These are phyloP conservation scores for Cynopterus sphinx DNA, from an alignment of 2,797 vertebrate species.

Conservation along the genomic window DNA sequence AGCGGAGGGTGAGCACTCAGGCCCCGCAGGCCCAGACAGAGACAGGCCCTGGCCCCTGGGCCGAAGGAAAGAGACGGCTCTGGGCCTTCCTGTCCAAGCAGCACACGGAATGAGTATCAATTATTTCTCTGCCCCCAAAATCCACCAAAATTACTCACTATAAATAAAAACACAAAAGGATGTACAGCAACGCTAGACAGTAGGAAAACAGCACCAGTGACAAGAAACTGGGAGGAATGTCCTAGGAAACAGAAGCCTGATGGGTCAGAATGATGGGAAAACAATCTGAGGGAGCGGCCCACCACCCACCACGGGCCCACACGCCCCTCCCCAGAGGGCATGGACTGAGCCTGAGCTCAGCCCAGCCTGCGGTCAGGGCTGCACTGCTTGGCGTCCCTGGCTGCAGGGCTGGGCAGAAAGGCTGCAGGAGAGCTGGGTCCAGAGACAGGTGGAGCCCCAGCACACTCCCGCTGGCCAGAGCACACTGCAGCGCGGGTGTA, in stretches of 20 bases:
- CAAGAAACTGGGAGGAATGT: no score
- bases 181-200: no score
- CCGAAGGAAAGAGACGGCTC: fast-evolving
- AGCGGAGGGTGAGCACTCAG: no score
- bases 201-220: no score
- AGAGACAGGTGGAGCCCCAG: neutral
- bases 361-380: neutral
- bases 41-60: no score
- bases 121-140: neutral
- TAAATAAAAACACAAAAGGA: neutral
- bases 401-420: neutral
- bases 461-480: neutral
- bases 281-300: no score
- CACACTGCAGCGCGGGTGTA: no score
- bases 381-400: neutral
- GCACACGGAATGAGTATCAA: no score
- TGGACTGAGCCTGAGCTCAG: fast-evolving
- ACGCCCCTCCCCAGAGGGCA: no score
- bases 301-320: fast-evolving
- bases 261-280: no score
- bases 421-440: neutral
- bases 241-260: no score
- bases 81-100: fast-evolving
- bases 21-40: no score
- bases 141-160: neutral